Evolutionary conservation across 1,140 invertebrate genomes (phyloP).

Genomic region (Pteromalus puparum): DNA sequence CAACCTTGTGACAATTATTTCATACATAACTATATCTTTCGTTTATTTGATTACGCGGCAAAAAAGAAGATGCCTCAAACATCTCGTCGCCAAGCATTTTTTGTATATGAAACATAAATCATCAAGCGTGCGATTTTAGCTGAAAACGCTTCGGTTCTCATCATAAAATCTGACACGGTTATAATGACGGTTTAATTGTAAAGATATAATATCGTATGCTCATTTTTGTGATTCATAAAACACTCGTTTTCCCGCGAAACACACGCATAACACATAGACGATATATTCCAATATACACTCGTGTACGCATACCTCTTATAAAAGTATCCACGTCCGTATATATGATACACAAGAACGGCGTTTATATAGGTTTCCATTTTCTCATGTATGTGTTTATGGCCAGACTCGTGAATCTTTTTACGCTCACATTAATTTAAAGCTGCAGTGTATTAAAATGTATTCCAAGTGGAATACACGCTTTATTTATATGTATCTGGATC

Average conservation of each 20-base stretch:
- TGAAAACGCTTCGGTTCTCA: slow-evolving; percentile 7
- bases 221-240: slow-evolving; percentile 24
- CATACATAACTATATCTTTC: too few relatives aligned
- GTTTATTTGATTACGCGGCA: too few relatives aligned
- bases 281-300: background rate
- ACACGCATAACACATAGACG: background rate
- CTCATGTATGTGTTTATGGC: background rate
- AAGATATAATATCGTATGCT: background rate
- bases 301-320: too few relatives aligned
- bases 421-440: background rate
- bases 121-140: background rate
- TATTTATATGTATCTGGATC: background rate
- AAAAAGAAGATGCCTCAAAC: too few relatives aligned
- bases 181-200: slow-evolving; percentile 20
- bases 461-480: background rate
- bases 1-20: too few relatives aligned
- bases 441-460: slow-evolving; percentile 4
- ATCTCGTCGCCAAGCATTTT: too few relatives aligned
- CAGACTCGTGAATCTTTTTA: background rate
- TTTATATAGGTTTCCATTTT: slow-evolving; percentile 20
- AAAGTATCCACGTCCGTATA: too few relatives aligned
- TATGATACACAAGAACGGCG: background rate
- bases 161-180: background rate
- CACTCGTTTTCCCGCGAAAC: background rate
- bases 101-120: too few relatives aligned